Evolutionary conservation across 2,113 vertebrate species (phyloP).

Genomic region (Salvator merianae): DNA sequence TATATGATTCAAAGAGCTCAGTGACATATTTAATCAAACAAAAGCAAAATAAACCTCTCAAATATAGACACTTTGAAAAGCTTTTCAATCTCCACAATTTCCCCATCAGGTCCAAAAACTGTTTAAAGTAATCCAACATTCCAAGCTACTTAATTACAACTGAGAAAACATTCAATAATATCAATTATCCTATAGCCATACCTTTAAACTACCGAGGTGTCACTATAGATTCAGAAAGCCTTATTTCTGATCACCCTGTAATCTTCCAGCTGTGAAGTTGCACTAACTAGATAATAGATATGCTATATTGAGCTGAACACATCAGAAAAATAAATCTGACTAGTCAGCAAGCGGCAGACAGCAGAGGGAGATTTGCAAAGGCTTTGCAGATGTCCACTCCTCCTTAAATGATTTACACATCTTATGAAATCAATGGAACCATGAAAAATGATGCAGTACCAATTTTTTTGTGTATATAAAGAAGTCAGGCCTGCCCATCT

Average conservation of each 20-base stretch:
- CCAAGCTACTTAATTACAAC: not conserved
- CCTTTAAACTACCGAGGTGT: not conserved
- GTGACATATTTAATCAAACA: not conserved
- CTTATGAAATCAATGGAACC: conserved; percentile 16
- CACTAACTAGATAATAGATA: not conserved
- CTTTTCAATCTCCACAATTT: not conserved
- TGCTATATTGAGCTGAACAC: not conserved
- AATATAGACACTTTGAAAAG: not conserved
- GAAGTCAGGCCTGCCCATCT: not conserved
- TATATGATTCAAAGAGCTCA: not conserved
- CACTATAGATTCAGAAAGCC: not conserved
- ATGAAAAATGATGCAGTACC: conserved; percentile 13
- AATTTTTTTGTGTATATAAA: not conserved
- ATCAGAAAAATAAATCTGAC: not conserved
- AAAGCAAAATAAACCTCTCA: not conserved
- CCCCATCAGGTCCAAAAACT: not conserved
- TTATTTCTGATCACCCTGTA: conserved; percentile 5
- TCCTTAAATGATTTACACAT: not conserved
- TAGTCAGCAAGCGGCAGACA: not conserved
- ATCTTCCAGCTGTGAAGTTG: not conserved
- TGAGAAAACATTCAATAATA: not conserved
- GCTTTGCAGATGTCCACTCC: conserved; percentile 4
- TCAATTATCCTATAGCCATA: not conserved
- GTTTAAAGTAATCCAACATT: not conserved
- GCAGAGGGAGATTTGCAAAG: not conserved